These are phyloP conservation scores for Drosophila cognata DNA, from an alignment of 2,888 invertebrate species.

Conservation along the genomic window DNA sequence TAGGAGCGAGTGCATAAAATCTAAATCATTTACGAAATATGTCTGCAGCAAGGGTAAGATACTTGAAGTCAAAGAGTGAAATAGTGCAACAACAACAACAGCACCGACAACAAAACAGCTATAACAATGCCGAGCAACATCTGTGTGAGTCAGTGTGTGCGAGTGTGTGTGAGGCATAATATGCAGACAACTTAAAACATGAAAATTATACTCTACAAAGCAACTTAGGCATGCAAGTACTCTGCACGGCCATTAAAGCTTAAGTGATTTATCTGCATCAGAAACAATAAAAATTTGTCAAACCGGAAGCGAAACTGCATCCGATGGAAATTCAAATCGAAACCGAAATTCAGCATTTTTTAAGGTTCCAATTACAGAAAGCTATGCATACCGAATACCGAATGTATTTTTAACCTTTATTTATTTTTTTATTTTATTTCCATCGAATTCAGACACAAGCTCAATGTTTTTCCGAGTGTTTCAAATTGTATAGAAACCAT, in stretches of 20 bases:
- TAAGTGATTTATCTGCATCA: not conserved
- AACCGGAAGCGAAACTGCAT: no score
- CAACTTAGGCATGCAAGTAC: slow-evolving; percentile 3
- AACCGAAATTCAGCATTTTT: no score
- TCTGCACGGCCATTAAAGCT: not conserved
- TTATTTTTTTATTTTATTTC: no score
- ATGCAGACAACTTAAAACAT: slow-evolving; percentile 27
- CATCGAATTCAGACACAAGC: not conserved
- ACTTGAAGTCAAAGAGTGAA: slow-evolving; percentile 70
- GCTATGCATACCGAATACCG: not conserved
- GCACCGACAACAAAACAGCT: slow-evolving; percentile 28
- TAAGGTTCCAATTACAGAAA: not conserved
- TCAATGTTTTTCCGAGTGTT: not conserved
- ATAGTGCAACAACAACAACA: slow-evolving; percentile 49
- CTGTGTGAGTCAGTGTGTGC: slow-evolving; percentile 7
- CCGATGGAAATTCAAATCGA: no score
- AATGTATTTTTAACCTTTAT: not conserved
- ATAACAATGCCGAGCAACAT: slow-evolving; percentile 31
- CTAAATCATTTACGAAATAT: slow-evolving; percentile 72
- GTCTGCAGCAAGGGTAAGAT: slow-evolving; percentile 52
- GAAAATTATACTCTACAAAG: slow-evolving; percentile 8
- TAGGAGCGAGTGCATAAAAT: slow-evolving; percentile 42
- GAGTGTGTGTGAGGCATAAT: slow-evolving; percentile 29
- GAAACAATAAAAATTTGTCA: not conserved
- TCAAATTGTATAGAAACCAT: not conserved